phyloP scores from a whole-genome alignment of 1,140 invertebrate species.

The Megalopta genalis region DNA sequence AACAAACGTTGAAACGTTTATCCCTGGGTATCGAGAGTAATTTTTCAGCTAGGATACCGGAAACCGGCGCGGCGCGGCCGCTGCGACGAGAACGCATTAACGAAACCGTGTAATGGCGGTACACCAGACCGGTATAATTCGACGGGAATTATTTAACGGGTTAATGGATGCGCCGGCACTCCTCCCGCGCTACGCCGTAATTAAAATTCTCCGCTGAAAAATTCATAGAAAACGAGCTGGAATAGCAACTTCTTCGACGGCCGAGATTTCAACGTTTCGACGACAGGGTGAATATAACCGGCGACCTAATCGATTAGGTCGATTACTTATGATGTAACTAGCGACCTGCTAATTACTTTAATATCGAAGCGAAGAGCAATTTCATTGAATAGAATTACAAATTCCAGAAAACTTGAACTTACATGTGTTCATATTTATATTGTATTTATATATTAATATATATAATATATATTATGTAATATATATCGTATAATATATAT shows the following conservation, averaged over 20 bases:
- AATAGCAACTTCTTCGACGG: background rate
- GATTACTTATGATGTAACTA: no score
- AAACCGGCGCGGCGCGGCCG: background rate
- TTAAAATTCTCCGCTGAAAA: background rate
- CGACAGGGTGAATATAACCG: no score
- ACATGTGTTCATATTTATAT: no score
- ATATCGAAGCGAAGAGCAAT: no score
- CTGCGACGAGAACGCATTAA: background rate
- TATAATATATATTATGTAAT: no score
- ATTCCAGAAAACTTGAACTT: no score
- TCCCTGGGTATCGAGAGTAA: background rate
- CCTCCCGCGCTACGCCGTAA: background rate
- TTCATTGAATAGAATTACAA: no score
- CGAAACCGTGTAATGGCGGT: background rate
- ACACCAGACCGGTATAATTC: background rate
- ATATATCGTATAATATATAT: no score
- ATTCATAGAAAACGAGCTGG: constrained; percentile 27
- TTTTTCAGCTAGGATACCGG: background rate
- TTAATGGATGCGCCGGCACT: background rate
- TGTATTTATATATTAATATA: no score
- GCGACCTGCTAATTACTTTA: background rate
- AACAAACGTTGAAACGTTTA: background rate
- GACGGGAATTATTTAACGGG: background rate
- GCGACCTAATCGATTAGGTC: constrained; percentile 13
- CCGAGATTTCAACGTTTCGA: background rate